Conservation (phyloP, 2,888 invertebrate genomes). For the Rotaria sp. region DNA sequence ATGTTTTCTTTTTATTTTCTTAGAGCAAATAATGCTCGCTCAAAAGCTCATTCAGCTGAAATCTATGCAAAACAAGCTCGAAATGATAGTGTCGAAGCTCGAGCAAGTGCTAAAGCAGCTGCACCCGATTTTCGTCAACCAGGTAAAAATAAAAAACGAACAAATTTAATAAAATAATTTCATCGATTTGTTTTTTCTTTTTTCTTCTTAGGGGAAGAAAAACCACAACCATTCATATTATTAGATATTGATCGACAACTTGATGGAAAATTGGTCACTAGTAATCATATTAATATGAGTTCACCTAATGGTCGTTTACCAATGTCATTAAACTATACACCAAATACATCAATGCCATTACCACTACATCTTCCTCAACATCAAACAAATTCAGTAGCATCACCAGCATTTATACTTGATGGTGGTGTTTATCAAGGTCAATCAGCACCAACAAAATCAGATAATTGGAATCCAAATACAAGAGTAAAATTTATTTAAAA, state of each 20-base stretch:
- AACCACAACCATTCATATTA: neutral
- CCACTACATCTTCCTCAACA: neutral
- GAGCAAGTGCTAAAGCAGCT: slow-evolving; percentile 86
- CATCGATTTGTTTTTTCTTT: neutral
- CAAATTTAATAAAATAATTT: neutral
- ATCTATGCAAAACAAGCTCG: slow-evolving; percentile 81
- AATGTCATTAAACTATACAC: neutral
- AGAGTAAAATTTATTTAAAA: neutral
- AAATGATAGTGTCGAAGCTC: slow-evolving; percentile 87
- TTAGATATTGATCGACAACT: neutral
- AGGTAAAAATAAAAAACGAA: slow-evolving; percentile 45
- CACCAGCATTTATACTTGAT: neutral
- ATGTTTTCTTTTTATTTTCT: neutral
- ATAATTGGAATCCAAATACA: neutral
- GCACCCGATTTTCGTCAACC: slow-evolving; percentile 89
- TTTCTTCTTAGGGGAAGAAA: neutral
- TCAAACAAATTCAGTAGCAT: neutral
- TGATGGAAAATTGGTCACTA: neutral
- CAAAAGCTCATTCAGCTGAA: slow-evolving; percentile 90
- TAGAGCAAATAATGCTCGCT: slow-evolving; percentile 86
- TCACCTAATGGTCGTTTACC: neutral
- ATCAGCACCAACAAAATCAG: neutral
- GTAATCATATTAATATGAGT: neutral
- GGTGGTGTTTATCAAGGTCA: slow-evolving; percentile 4
- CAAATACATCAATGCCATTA: neutral